These are phyloP conservation scores for Coreius guichenoti DNA, from an alignment of 2,797 vertebrate species.

Conservation along the genomic window DNA sequence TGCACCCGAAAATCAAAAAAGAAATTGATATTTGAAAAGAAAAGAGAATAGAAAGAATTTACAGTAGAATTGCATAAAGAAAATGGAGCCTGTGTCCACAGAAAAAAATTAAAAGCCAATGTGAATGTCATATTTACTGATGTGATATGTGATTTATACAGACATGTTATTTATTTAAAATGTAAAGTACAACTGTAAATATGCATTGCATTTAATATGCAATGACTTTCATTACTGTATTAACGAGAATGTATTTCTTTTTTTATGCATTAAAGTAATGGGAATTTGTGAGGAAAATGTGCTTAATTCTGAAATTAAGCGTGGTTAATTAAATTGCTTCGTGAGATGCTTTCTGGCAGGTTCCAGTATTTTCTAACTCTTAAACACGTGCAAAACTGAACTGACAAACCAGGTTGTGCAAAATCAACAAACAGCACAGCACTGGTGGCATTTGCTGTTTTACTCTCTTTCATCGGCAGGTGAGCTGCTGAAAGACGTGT, in stretches of 20 bases:
- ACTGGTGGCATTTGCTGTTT: conserved; percentile 33
- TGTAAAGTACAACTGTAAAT: background rate
- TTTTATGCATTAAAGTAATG: background rate
- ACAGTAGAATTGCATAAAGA: conserved; percentile 25
- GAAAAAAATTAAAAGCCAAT: background rate
- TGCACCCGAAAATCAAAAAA: conserved; percentile 2
- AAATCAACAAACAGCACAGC: conserved; percentile 5
- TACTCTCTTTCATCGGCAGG: conserved; percentile 42
- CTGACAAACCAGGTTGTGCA: background rate
- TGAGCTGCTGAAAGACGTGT: conserved; percentile 55
- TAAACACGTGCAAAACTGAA: background rate
- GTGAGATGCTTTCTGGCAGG: background rate
- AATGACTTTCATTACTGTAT: background rate
- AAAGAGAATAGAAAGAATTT: conserved; percentile 10
- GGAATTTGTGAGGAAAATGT: background rate
- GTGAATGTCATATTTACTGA: background rate
- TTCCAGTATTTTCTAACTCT: conserved; percentile 26
- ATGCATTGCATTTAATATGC: background rate
- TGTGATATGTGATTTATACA: too few relatives aligned
- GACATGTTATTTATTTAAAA: background rate
- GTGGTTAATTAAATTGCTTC: too few relatives aligned
- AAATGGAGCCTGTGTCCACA: background rate
- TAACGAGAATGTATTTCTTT: background rate
- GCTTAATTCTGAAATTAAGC: background rate
- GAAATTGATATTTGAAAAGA: background rate